phyloP scores from a whole-genome alignment of 2,888 invertebrate genomes.

The Trichogramma evanescens region DNA sequence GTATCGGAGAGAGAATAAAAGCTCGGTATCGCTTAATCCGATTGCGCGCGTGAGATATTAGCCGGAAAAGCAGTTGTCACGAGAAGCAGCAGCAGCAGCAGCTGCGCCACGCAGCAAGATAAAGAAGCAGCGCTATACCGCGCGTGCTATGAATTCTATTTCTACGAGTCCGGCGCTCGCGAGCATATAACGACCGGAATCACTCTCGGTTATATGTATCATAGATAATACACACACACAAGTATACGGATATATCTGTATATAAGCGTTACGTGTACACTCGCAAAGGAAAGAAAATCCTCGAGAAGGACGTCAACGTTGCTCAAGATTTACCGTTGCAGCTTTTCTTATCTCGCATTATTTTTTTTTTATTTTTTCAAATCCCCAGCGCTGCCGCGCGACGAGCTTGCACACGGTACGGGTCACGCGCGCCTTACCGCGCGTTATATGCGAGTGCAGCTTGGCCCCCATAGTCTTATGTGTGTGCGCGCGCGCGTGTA shows the following conservation, averaged over 20 bases:
- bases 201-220: background rate
- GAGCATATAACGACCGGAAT: slow-evolving; percentile 9
- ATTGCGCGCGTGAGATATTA: background rate
- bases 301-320: slow-evolving; percentile 10
- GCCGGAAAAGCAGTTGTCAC: slow-evolving; percentile 7
- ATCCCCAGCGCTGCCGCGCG: background rate
- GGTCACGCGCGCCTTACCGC: too few relatives aligned
- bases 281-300: background rate
- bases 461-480: too few relatives aligned
- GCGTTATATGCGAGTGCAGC: too few relatives aligned
- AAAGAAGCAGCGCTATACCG: slow-evolving; percentile 2
- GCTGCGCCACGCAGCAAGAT: background rate
- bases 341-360: background rate
- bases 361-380: background rate
- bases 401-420: too few relatives aligned
- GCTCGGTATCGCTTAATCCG: background rate
- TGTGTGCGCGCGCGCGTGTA: too few relatives aligned
- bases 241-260: background rate
- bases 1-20: background rate
- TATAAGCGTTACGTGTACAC: background rate
- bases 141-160: slow-evolving; percentile 16
- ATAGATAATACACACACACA: too few relatives aligned
- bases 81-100: slow-evolving; percentile 2
- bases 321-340: slow-evolving; percentile 15
- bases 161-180: background rate